A percentile compares a stretch with the other conserved stretches of the same genome.
phyloP scores from a whole-genome alignment of 2,113 vertebrate genomes.

The Taxidea taxus region DNA sequence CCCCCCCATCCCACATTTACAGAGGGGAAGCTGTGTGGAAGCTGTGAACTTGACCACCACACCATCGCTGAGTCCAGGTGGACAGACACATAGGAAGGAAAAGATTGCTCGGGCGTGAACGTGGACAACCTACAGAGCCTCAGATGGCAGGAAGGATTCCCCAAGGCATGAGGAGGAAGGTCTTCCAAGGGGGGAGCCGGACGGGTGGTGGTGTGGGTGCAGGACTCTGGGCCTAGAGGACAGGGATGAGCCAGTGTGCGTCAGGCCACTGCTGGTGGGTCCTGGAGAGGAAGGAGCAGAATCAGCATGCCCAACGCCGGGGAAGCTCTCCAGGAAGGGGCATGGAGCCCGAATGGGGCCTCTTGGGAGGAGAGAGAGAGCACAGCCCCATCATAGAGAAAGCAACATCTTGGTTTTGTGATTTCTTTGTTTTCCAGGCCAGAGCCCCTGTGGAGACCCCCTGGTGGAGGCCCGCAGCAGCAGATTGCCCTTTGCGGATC shows the following conservation, averaged over 20 bases:
- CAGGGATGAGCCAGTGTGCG: fast-evolving
- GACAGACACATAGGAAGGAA: background rate
- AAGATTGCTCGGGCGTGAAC: background rate
- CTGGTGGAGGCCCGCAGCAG: background rate
- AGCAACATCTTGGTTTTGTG: background rate
- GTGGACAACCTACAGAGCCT: fast-evolving
- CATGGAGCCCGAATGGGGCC: background rate
- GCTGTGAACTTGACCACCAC: background rate
- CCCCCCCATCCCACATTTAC: fast-evolving
- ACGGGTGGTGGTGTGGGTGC: fast-evolving
- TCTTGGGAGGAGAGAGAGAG: background rate
- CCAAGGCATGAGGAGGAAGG: background rate
- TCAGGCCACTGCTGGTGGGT: fast-evolving
- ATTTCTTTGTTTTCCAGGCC: slow-evolving; percentile 24
- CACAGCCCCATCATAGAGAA: fast-evolving
- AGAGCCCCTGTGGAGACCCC: background rate
- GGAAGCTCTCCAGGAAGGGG: background rate
- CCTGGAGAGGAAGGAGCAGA: fast-evolving
- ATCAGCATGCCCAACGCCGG: fast-evolving
- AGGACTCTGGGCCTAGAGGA: background rate
- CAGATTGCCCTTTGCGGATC: background rate
- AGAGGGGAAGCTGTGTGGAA: background rate
- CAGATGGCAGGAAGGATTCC: fast-evolving
- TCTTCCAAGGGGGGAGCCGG: background rate
- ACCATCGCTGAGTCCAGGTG: fast-evolving